A percentile compares a stretch with the other conserved stretches of the same genome.
phyloP scores from a whole-genome alignment of 2,888 invertebrate genomes.

The Parascotia fuliginaria region DNA sequence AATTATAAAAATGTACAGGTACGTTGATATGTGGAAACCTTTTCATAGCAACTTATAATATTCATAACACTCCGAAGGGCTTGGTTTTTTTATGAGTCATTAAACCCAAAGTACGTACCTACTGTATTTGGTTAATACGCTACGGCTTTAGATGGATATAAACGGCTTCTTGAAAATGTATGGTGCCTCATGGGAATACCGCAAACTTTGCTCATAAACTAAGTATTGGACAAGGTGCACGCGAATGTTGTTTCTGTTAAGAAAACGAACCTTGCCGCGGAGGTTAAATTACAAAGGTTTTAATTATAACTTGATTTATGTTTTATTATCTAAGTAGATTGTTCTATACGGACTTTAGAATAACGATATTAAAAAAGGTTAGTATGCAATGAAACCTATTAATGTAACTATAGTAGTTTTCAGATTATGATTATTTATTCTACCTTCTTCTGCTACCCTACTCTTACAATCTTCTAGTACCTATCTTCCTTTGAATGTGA shows the following conservation, averaged over 20 bases:
- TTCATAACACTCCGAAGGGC: constrained; percentile 1
- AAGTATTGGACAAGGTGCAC: constrained; percentile 5
- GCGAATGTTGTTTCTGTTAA: background rate
- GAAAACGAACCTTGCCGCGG: background rate
- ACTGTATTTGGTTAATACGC: background rate
- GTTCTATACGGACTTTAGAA: too few species aligned
- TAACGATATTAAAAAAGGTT: too few species aligned
- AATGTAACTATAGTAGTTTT: too few species aligned
- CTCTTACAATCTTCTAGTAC: too few species aligned
- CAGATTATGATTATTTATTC: too few species aligned
- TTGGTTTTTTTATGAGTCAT: constrained; percentile 1
- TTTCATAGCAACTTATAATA: background rate
- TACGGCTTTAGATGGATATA: background rate
- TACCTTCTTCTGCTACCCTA: too few species aligned
- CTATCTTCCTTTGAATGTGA: too few species aligned
- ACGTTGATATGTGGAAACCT: background rate
- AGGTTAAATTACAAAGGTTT: background rate
- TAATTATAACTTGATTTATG: constrained; percentile 3
- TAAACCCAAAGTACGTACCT: background rate
- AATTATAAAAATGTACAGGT: background rate
- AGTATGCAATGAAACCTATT: too few species aligned
- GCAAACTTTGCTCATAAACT: constrained; percentile 11
- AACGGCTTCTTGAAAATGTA: constrained; percentile 1
- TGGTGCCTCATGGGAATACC: constrained; percentile 9
- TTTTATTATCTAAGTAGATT: background rate